A percentile compares a stretch with the other conserved stretches of the same genome.
Conservation (phyloP, 2,797 vertebrate genomes). For the Streptopelia turtur region DNA sequence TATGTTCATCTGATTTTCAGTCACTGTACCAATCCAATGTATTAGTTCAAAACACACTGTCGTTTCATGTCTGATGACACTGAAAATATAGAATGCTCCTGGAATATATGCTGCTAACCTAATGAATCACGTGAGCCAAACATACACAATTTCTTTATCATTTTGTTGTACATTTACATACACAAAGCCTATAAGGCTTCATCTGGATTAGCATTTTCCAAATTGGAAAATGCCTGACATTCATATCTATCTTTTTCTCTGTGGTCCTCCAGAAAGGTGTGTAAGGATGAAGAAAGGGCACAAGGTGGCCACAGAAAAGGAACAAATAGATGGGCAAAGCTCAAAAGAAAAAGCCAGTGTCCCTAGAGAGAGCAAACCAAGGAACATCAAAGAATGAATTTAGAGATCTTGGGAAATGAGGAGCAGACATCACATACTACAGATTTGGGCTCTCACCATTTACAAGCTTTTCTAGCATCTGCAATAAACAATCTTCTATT, state of each 20-base stretch:
- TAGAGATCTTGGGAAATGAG: neutral
- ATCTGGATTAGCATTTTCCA: neutral
- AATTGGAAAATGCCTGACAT: neutral
- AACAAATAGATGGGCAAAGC: neutral
- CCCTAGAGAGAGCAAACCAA: neutral
- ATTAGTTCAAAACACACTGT: neutral
- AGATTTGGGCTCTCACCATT: neutral
- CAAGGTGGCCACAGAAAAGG: neutral
- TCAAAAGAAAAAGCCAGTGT: neutral
- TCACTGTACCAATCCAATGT: neutral
- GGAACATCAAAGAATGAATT: neutral
- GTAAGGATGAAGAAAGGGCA: neutral
- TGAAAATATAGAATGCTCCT: neutral
- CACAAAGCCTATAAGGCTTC: neutral
- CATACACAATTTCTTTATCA: neutral
- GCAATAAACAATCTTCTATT: neutral
- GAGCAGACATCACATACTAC: neutral
- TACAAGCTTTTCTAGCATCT: neutral
- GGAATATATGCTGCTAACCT: neutral
- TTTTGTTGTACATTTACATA: slow-evolving; percentile 45
- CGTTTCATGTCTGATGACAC: neutral
- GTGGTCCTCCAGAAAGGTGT: neutral
- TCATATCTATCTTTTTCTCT: neutral
- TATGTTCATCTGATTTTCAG: neutral
- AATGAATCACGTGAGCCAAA: neutral